Evolutionary conservation across 2,888 invertebrate genomes (phyloP), one percentile per base, ranked within the genome.

Genomic region (Drosophila mercatorum): DNA sequence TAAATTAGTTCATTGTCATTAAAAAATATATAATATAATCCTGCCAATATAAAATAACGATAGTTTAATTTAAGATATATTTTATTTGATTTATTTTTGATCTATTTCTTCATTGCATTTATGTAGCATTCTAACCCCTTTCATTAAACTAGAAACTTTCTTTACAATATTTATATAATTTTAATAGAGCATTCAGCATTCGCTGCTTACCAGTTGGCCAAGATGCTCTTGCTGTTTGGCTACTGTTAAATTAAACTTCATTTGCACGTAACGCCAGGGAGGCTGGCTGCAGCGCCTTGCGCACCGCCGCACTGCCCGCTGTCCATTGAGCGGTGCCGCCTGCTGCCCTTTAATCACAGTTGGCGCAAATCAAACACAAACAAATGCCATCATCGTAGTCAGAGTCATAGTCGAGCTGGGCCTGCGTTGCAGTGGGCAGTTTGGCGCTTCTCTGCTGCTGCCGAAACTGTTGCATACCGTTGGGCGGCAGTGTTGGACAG

Each of bases 281-380:
- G 68, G 31, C 22, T 49, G 22, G 22, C 22, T 22, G 63, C 64
- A 59, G 28, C 49, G 51, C 44, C 55, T 41, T n/a, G 5, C 41
- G 28, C 26, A 40, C n/a, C 40, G 3, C 38, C 38, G 36, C 52
- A 36, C 34, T 22, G 14, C 28, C 53, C 44, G 65, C 56, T 49
- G 31, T 14, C 58, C 76, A 53, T 56, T 68, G 44, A 44, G 22
- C 7, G 44, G 11, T 34, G 47, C 40, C 22, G 12, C 58, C n/a
- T 41, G 41, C 41, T 86, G 75, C 71, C 83, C 84, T 87, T 87
- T 87, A 85, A 85, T 85, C 85, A 85, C 84, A 84, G 84, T 82
- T 83, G 81, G 80, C 70, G 76, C 73, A 82, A 82, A 82, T 84
- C 82, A 82, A 82, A 82, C 84, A 84, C 84, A 82, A 82, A 84